These are phyloP conservation scores for Hylyphantes graminicola DNA, from an alignment of 1,140 invertebrate genomes.

Conservation along the genomic window DNA sequence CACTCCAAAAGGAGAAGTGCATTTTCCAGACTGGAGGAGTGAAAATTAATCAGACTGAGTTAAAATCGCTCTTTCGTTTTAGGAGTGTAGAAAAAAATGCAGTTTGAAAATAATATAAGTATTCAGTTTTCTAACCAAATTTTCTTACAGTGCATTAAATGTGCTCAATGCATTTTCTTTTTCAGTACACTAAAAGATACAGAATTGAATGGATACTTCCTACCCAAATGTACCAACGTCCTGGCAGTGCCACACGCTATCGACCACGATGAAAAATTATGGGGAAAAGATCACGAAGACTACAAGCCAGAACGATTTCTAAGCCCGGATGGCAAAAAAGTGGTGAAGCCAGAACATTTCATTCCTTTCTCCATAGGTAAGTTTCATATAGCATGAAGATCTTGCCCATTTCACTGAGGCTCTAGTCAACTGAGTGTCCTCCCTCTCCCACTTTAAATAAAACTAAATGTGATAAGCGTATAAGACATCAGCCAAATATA, in stretches of 20 bases:
- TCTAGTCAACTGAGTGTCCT: neutral
- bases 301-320: conserved; percentile 78
- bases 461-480: neutral
- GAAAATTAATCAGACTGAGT: no score
- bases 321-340: conserved; percentile 58
- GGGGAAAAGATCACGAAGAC: conserved; percentile 76
- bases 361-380: conserved; percentile 65
- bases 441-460: neutral
- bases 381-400: neutral
- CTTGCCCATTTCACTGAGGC: no score
- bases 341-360: conserved; percentile 61
- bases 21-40: no score
- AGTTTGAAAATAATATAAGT: no score
- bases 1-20: no score
- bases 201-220: conserved; percentile 44
- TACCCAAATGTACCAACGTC: conserved; percentile 68
- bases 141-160: no score
- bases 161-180: neutral
- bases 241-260: conserved; percentile 77
- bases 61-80: no score
- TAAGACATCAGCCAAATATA: neutral
- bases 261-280: conserved; percentile 76
- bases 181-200: conserved; percentile 52
- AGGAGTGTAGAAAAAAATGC: no score
- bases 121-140: no score